These are phyloP conservation scores for Drosophila sp. DNA, from an alignment of 1,140 invertebrate species.

Conservation along the genomic window DNA sequence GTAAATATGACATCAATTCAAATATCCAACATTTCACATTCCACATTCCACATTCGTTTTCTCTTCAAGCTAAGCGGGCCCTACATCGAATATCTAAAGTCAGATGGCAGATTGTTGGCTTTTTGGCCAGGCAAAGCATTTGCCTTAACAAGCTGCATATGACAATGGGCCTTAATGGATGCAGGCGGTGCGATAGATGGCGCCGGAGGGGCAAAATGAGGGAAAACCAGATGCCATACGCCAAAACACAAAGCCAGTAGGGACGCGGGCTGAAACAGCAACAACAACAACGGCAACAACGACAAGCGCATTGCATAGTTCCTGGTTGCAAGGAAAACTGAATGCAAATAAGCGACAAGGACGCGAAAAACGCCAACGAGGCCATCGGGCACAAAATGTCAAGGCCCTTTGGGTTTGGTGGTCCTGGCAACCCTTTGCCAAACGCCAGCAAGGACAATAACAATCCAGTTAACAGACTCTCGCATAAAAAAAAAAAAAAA, in stretches of 20 bases:
- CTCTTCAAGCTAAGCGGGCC: conserved; percentile 1
- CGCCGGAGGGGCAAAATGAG: neutral
- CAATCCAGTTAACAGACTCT: conserved; percentile 35
- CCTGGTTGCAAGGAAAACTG: conserved; percentile 35
- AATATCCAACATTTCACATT: neutral
- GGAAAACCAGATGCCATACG: conserved; percentile 17
- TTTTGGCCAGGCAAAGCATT: conserved; percentile 39
- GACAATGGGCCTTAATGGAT: conserved; percentile 67
- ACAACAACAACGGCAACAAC: neutral
- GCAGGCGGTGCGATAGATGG: neutral
- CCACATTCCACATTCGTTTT: too few species aligned
- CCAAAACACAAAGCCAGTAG: conserved; percentile 20
- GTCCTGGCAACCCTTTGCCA: conserved; percentile 41
- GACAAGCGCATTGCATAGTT: conserved; percentile 59
- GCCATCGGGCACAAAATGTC: conserved; percentile 59
- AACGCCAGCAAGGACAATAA: conserved; percentile 33
- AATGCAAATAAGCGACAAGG: conserved; percentile 71
- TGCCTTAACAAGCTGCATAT: conserved; percentile 49
- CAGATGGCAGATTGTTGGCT: conserved; percentile 21
- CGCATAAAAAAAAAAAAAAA: neutral
- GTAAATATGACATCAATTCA: neutral
- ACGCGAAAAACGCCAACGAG: conserved; percentile 55
- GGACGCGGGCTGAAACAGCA: too few species aligned
- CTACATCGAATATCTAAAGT: neutral
- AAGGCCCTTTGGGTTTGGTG: conserved; percentile 50